Base-by-base conservation (phyloP, 1,140 invertebrate species). In the Trichonephila clavipes region DNA sequence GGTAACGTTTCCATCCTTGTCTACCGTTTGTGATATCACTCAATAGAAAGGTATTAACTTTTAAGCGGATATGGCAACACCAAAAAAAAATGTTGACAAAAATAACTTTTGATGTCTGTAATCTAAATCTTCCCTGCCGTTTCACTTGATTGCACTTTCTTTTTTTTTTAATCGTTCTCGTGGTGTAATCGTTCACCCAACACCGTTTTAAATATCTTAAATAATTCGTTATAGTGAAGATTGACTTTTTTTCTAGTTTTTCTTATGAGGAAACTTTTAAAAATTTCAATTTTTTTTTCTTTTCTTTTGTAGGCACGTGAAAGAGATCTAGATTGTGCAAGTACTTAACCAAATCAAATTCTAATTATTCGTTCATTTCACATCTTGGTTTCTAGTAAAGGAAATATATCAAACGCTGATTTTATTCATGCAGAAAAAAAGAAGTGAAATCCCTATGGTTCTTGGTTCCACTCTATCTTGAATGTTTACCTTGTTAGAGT, bases 71-170 rank as follows among this genome's bases (percentile, higher is more conserved):
- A 77, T 77, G 34, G 28, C 34, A 77, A 51, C 7, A 51, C 7
- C 7, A 51, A 10, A 51, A 51, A 51, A 51, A 51, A 77, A 77
- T 40, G 72, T 5, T 19, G 24, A 24, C 34, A 77, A 77, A 77
- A 77, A 77, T 77, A 77, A 77, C 72, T 40, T 3, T 12, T 10
- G 7, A 40, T 77, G 28, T 40, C 28, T 34, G 28, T 34, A 34
- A 77, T 34, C 72, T 40, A 77, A 77, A 34, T 77, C 72, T 77
- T 77, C 72, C 72, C 28, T 77, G 2, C 28, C 18, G 72, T 77
- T 19, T 77, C 28, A 28, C 72, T 77, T 77, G 24, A 77, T 77
- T 77, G 28, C 24, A 77, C 34, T 77, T 34, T 2, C n/a, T 19
- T 1, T 40, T 77, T 28, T 40, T 19, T 40, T 77, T 19, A 1